Evolutionary conservation across 2,888 invertebrate genomes (phyloP), one percentile per base, ranked within the genome.

Genomic region (Folsomia candida): DNA sequence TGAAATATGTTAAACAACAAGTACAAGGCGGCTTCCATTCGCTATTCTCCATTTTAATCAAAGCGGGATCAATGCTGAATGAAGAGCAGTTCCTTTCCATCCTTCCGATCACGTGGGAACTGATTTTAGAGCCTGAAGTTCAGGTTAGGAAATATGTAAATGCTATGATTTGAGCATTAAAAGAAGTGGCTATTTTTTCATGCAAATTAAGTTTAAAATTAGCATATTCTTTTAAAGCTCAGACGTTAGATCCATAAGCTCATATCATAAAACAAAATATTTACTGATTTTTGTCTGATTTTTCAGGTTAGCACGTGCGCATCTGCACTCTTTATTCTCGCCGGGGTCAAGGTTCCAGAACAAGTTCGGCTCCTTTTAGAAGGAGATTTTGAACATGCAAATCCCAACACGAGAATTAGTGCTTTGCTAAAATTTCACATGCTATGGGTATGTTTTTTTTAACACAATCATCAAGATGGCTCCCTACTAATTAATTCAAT

Each of bases 101-200:
- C 51, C 88, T 97, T 72, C 92, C 94, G 0, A 91, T 95, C 0
- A 93, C 96, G 0, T 99, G 99, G 99, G 94, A 97, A 81, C 86
- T 99, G 22, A 85, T 99, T 3, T 83, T 98, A 57, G 97, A 99
- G 82, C 88, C 90, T n/a, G 97, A 97, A 82, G 88, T 77, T 54
- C 79, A 80, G 67, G 80, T 79, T 28, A 67, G 25, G 37, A 14
- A 37, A 37, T 14, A 37, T 37, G 4, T 37, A 37, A 37, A 37
- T 37, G 14, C 37, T 37, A 9, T 37, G 6, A 37, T 14, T 37
- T 37, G 28, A 29, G 20, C 26, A n/a, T 57, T 59, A 37, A n/a
- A n/a, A n/a, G n/a, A n/a, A n/a, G n/a, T n/a, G n/a, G n/a, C n/a
- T n/a, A n/a, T n/a, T n/a, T n/a, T n/a, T n/a, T n/a, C n/a, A n/a